Conservation (phyloP, 2,797 vertebrate species). For the Syndactyla subalaris region DNA sequence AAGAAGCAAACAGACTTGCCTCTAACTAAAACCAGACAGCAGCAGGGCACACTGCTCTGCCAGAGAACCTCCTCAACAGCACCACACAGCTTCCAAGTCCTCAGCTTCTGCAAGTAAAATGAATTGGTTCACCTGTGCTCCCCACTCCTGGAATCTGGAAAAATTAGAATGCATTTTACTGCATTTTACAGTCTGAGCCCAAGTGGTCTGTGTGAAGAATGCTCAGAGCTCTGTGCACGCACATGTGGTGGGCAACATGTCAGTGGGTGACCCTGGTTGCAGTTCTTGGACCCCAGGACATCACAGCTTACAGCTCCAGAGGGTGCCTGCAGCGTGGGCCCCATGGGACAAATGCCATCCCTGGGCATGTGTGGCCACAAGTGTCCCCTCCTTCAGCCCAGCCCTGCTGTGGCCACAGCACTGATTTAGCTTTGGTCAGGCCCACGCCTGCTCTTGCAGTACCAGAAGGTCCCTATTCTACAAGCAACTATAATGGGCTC, state of each 20-base stretch:
- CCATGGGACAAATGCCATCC: background rate
- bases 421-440: background rate
- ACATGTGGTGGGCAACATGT: background rate
- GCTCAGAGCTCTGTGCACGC: rapidly evolving
- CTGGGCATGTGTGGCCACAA: background rate
- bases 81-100: rapidly evolving
- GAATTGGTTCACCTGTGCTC: background rate
- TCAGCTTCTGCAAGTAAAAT: background rate
- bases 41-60: background rate
- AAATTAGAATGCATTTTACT: background rate
- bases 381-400: background rate
- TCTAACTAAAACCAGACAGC: background rate
- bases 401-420: background rate
- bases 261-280: background rate
- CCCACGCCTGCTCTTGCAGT: background rate
- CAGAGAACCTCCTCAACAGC: background rate
- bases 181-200: background rate
- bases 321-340: background rate
- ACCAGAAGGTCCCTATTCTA: background rate
- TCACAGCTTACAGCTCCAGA: background rate
- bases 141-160: background rate
- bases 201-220: background rate
- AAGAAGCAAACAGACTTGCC: background rate
- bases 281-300: background rate
- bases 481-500: background rate